Evolutionary conservation across 2,888 invertebrate genomes (phyloP), one percentile per base, ranked within the genome.

Genomic region (Lamellibrachia columna): DNA sequence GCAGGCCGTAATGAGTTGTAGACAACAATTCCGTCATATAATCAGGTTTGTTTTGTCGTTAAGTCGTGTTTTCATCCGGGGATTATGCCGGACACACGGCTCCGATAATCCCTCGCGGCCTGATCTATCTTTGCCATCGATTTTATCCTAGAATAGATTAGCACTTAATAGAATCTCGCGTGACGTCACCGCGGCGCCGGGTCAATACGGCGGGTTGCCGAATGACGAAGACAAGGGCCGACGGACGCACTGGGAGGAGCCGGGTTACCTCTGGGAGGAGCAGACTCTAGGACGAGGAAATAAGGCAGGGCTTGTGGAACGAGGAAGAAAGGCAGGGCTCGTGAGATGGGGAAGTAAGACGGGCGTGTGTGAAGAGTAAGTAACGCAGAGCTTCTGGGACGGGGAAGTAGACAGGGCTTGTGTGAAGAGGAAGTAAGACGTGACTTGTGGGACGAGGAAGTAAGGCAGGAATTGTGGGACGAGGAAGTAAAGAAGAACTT

Each of bases 81-180:
- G 75, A 75, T 75, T 75, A 75, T 4, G 75, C 75, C 22, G 75
- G 75, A 75, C 75, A 75, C 75, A 75, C 75, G 75, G 15, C 75
- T 22, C 4, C 75, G 15, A 6, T 11, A 75, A 75, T 75, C 75
- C 75, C 11, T 75, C 75, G 75, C 75, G 15, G 75, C 75, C 75
- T 75, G 75, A 75, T 75, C 75, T 75, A 75, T 75, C 75, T 75
- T 75, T 75, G 75, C 75, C 75, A 75, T 75, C 75, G 75, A 75
- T 75, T 75, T 75, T 75, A 75, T 75, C 75, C 75, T 75, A 75
- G 75, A 75, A 75, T 75, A 75, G 75, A 75, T 75, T 75, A 75
- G 75, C 75, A 75, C 75, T 75, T 75, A 75, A 75, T 75, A 75
- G 75, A 75, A 75, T 75, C 75, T 75, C 22, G 75, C 75, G 75